These are phyloP conservation scores for Lutraria rhynchaena DNA, from an alignment of 1,140 invertebrate genomes.

Conservation along the genomic window DNA sequence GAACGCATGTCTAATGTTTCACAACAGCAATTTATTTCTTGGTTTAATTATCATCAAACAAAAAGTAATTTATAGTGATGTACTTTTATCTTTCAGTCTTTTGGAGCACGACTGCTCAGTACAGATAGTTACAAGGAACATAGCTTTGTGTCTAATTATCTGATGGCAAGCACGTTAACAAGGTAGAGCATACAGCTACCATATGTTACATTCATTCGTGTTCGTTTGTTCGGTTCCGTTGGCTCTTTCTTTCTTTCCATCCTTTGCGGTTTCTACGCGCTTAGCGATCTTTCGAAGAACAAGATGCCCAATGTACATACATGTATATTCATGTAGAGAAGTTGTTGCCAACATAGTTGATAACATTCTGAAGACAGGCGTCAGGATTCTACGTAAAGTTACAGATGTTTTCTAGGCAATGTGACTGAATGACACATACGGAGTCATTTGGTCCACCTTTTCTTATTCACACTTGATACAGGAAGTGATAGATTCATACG, in stretches of 20 bases:
- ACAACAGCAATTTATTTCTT: too few relatives aligned
- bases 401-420: neutral
- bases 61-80: too few relatives aligned
- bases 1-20: too few relatives aligned
- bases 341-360: neutral
- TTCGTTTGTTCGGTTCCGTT: neutral
- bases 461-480: too few relatives aligned
- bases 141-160: slow-evolving; percentile 16
- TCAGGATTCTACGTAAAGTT: neutral
- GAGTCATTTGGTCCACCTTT: too few relatives aligned
- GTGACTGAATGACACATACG: neutral
- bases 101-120: slow-evolving; percentile 10
- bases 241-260: neutral
- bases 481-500: too few relatives aligned
- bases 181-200: too few relatives aligned
- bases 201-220: neutral
- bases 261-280: neutral
- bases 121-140: neutral
- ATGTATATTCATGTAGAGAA: neutral
- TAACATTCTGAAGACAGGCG: neutral
- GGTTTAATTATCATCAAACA: too few relatives aligned
- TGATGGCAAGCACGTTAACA: slow-evolving; percentile 13
- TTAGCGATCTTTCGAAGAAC: neutral
- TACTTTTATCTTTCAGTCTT: slow-evolving; percentile 1
- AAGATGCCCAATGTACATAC: neutral